These are phyloP conservation scores for Sipha maydis DNA, from an alignment of 2,888 invertebrate genomes.

Conservation along the genomic window DNA sequence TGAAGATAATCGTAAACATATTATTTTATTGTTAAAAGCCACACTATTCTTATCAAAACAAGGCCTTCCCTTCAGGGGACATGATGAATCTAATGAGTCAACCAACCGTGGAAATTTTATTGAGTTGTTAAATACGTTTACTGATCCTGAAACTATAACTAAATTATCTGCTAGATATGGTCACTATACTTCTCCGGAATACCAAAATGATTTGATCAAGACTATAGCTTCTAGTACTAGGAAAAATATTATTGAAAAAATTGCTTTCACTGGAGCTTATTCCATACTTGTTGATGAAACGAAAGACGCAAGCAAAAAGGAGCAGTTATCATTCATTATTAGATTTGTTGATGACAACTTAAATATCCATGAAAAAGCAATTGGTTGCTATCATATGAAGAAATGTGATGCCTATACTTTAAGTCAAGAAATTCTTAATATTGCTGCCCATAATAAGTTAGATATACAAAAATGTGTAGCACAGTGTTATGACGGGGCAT, in stretches of 20 bases:
- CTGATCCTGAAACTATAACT: neutral
- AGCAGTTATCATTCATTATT: neutral
- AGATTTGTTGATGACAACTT: constrained; percentile 1
- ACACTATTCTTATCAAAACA: neutral
- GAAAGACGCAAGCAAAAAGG: constrained; percentile 6
- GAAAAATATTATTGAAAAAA: constrained; percentile 6
- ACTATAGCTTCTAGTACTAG: neutral
- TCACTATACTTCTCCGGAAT: neutral
- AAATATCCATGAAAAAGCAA: constrained; percentile 13
- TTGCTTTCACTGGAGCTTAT: constrained; percentile 1
- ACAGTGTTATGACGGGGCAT: constrained; percentile 58
- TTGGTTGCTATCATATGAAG: constrained; percentile 13
- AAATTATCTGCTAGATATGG: neutral
- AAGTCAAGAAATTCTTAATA: constrained; percentile 20
- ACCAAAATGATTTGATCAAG: constrained; percentile 18
- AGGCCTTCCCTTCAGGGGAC: neutral
- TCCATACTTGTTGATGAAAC: constrained; percentile 21
- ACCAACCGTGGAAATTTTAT: constrained; percentile 25
- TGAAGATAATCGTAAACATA: constrained; percentile 6
- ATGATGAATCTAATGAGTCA: neutral
- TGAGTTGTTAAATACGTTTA: constrained; percentile 6
- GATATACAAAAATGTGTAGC: constrained; percentile 60
- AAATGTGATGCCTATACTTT: neutral
- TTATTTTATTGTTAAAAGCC: constrained; percentile 14
- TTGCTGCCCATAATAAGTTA: constrained; percentile 11